These are phyloP conservation scores for Percina caprodes DNA, from an alignment of 2,113 vertebrate species.

Conservation along the genomic window DNA sequence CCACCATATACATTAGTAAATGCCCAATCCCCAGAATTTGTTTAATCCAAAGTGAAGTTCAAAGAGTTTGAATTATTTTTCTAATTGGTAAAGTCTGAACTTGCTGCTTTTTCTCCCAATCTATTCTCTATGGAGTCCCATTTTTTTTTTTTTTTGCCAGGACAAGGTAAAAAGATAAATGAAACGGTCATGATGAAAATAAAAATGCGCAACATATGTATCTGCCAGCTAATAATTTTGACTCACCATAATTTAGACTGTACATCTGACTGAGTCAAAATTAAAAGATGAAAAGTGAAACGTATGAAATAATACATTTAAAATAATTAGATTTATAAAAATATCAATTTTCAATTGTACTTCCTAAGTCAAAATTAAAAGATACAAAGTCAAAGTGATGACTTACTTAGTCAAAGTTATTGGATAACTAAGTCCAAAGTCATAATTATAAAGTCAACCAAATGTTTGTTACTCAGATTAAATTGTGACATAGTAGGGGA, in stretches of 20 bases:
- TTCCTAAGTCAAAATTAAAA: not conserved
- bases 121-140: not conserved
- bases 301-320: no score
- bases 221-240: not conserved
- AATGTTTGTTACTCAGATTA: not conserved
- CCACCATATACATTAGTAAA: not conserved
- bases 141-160: not conserved
- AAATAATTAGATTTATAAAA: no score
- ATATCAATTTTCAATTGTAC: no score
- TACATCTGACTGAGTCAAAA: not conserved
- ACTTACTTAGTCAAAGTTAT: no score
- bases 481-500: not conserved
- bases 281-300: not conserved
- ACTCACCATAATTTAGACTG: not conserved
- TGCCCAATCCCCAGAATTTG: not conserved
- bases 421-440: not conserved
- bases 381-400: not conserved
- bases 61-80: not conserved
- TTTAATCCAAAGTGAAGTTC: conserved; percentile 1
- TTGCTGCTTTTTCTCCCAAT: conserved; percentile 35
- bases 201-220: not conserved
- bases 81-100: conserved; percentile 1
- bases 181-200: not conserved
- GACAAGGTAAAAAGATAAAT: not conserved
- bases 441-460: not conserved